Conservation (phyloP, 1,140 invertebrate genomes). For the Lepidurus arcticus region DNA sequence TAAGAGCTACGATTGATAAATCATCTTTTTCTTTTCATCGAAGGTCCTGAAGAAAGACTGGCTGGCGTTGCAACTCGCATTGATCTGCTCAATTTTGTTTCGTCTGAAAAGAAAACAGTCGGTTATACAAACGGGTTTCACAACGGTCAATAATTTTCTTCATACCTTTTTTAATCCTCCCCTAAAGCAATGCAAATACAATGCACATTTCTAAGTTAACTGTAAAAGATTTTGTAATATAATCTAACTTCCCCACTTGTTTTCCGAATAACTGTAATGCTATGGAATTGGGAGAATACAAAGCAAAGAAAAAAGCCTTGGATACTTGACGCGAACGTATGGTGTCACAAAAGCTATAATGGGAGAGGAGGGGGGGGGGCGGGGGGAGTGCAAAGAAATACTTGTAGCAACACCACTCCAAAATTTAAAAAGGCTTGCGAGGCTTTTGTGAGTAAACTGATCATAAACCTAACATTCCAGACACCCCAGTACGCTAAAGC, state of each 20-base stretch:
- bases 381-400: not conserved
- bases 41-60: not conserved
- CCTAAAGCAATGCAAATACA: not conserved
- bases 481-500: not conserved
- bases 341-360: not conserved
- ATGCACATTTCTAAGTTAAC: not conserved
- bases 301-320: not conserved
- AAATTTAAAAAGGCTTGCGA: not conserved
- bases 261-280: conserved; percentile 8
- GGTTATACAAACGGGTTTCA: not conserved
- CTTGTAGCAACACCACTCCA: not conserved
- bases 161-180: not conserved
- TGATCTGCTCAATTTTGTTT: not conserved
- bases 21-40: not conserved
- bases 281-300: not conserved
- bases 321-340: not conserved
- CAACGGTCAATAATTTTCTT: not conserved
- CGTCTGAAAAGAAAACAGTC: not conserved
- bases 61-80: not conserved
- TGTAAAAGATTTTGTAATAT: not conserved
- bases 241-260: not conserved
- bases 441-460: not conserved
- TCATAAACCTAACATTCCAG: not conserved
- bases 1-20: not conserved
- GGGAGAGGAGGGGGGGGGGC: not conserved